phyloP scores from a whole-genome alignment of 2,888 invertebrate species.

The Trichopria drosophilae region DNA sequence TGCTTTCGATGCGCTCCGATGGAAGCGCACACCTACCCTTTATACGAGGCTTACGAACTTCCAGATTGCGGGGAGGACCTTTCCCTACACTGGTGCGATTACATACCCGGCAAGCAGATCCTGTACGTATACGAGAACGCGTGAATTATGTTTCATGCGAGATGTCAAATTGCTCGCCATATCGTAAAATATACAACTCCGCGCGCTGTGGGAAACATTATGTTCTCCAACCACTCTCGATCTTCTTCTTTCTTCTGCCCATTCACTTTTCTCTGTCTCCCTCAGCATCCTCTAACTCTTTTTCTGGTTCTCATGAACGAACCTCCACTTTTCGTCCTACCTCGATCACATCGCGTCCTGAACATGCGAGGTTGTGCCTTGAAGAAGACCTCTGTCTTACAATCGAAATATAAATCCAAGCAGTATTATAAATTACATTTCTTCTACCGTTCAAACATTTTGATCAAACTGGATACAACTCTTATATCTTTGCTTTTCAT shows the following conservation, averaged over 20 bases:
- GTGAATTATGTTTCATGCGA: slow-evolving; percentile 59
- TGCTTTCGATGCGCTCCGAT: slow-evolving; percentile 51
- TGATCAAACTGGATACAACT: no score
- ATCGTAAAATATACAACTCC: slow-evolving; percentile 60
- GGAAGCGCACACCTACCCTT: slow-evolving; percentile 38
- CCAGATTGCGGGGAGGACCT: slow-evolving; percentile 30
- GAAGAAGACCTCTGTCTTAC: no score
- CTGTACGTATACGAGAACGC: slow-evolving; percentile 37
- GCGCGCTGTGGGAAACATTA: slow-evolving; percentile 58
- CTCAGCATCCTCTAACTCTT: slow-evolving; percentile 28
- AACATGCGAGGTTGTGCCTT: no score
- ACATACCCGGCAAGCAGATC: slow-evolving; percentile 8
- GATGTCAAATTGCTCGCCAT: slow-evolving; percentile 60
- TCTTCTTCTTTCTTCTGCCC: slow-evolving; percentile 18
- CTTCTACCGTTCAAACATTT: no score
- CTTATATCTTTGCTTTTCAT: no score
- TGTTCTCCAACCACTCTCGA: slow-evolving; percentile 44
- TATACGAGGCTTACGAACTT: slow-evolving; percentile 29
- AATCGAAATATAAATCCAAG: no score
- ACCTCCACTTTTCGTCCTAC: slow-evolving; percentile 13
- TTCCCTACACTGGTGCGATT: slow-evolving; percentile 27
- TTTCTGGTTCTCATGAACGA: slow-evolving; percentile 21
- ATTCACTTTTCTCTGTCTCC: slow-evolving; percentile 19
- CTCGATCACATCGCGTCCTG: slow-evolving; percentile 10
- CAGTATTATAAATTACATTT: no score